These are phyloP conservation scores for Xanthorhoe spadicearia DNA, from an alignment of 2,888 invertebrate genomes.

Conservation along the genomic window DNA sequence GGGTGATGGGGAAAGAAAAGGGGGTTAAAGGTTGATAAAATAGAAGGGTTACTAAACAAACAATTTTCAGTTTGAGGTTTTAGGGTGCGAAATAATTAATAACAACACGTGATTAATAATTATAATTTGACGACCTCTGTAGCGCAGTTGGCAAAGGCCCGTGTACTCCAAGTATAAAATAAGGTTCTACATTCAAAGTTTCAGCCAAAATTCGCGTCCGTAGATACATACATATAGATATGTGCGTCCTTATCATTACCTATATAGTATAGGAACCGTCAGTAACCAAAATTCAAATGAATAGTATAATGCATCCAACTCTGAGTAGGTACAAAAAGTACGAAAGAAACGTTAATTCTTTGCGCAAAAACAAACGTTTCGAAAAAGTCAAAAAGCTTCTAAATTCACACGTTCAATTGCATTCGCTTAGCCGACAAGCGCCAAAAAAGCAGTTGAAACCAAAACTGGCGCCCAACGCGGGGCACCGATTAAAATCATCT, in stretches of 20 bases:
- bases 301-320: neutral
- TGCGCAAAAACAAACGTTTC: neutral
- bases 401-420: constrained; percentile 30
- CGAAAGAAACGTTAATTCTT: neutral
- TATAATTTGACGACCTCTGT: neutral
- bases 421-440: constrained; percentile 10
- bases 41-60: neutral
- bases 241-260: too few relatives aligned
- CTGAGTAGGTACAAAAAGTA: neutral
- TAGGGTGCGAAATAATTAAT: too few relatives aligned
- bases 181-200: neutral
- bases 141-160: too few relatives aligned
- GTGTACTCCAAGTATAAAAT: too few relatives aligned
- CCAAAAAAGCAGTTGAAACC: constrained; percentile 33
- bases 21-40: neutral
- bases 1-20: neutral
- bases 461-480: constrained; percentile 51
- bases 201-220: too few relatives aligned
- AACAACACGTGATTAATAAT: too few relatives aligned
- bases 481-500: constrained; percentile 55
- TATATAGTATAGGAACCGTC: too few relatives aligned
- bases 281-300: neutral
- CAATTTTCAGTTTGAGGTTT: neutral
- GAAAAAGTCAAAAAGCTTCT: constrained; percentile 3
- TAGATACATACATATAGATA: too few relatives aligned